A percentile compares a stretch with the other conserved stretches of the same genome.
phyloP scores from a whole-genome alignment of 92 coral and sea anemone genomes.

The Desmophyllum pertusum region DNA sequence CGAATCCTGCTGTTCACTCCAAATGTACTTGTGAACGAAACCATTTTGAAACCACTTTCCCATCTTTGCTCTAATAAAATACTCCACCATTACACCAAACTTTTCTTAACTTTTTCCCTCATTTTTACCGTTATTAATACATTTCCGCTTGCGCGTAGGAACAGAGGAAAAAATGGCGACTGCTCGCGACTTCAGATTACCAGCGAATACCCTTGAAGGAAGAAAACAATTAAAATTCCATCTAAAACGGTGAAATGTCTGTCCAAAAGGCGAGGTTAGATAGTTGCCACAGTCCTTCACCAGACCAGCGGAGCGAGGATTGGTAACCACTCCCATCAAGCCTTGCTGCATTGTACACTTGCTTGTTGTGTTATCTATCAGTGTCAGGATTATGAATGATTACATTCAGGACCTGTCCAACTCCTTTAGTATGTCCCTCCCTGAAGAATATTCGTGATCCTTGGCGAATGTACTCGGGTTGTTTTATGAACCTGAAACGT shows the following conservation, averaged over 20 bases:
- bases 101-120: too few relatives aligned
- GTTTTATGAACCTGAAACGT: conserved; percentile 86
- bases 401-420: conserved; percentile 80
- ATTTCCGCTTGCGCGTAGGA: too few relatives aligned
- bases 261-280: not conserved
- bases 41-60: not conserved
- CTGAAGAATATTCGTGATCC: conserved; percentile 90
- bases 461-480: conserved; percentile 85
- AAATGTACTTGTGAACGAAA: not conserved
- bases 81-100: not conserved
- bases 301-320: not conserved
- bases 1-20: not conserved
- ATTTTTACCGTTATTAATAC: too few relatives aligned
- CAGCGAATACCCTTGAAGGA: not conserved
- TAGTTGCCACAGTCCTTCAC: not conserved
- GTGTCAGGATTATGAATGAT: conserved; percentile 51
- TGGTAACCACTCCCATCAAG: not conserved
- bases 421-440: conserved; percentile 94
- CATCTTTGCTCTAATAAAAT: not conserved
- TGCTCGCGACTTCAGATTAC: too few relatives aligned
- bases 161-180: too few relatives aligned
- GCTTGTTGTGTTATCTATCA: conserved; percentile 52
- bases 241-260: not conserved
- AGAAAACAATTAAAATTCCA: not conserved
- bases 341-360: too few relatives aligned